These are phyloP conservation scores for Diadophis punctatus DNA, from an alignment of 2,113 vertebrate species.

Conservation along the genomic window DNA sequence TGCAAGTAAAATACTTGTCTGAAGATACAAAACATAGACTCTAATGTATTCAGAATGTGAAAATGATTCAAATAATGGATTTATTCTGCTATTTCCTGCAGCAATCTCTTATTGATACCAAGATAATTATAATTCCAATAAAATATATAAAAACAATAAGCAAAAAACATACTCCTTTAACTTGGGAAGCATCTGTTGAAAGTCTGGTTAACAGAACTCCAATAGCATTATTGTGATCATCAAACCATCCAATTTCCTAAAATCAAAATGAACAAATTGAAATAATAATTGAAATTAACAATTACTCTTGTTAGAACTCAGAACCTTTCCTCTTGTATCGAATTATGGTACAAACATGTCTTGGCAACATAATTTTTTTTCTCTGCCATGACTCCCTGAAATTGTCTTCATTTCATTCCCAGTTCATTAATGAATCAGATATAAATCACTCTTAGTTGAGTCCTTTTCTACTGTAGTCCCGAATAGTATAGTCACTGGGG, in stretches of 20 bases:
- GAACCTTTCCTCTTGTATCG: neutral
- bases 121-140: constrained; percentile 9
- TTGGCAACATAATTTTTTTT: neutral
- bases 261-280: neutral
- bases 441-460: neutral
- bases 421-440: neutral
- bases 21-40: neutral
- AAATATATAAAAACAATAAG: neutral
- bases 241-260: constrained; percentile 72
- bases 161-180: constrained; percentile 68
- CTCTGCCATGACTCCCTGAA: neutral
- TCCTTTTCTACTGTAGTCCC: neutral
- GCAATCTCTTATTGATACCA: neutral
- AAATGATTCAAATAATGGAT: neutral
- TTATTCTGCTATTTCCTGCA: neutral
- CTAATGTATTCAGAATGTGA: neutral
- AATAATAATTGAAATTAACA: neutral
- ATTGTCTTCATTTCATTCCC: neutral
- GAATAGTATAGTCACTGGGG: neutral
- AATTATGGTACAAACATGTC: neutral
- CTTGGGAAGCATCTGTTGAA: constrained; percentile 75
- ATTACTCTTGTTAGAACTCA: neutral
- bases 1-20: neutral
- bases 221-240: constrained; percentile 72
- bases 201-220: constrained; percentile 75